A percentile compares a stretch with the other conserved stretches of the same genome.
Evolutionary conservation across 2,113 vertebrate species (phyloP).

Genomic region (Lichenostomus cassidix): DNA sequence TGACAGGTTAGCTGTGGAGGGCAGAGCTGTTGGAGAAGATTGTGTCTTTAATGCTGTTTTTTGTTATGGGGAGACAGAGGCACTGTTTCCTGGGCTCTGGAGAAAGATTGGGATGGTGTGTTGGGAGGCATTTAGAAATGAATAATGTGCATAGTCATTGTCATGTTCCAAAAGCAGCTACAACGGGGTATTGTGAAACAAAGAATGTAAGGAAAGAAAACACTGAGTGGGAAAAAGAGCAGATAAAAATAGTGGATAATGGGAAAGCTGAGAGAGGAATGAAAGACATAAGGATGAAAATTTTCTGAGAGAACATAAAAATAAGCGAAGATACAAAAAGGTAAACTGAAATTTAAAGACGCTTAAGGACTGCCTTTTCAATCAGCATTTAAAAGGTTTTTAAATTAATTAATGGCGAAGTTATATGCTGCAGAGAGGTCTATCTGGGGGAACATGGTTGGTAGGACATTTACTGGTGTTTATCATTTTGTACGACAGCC

Average conservation of each 20-base stretch:
- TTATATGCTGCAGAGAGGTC: fast-evolving
- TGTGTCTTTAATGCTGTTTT: neutral
- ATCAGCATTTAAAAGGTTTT: neutral
- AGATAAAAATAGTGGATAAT: neutral
- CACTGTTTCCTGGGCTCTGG: neutral
- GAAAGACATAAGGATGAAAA: neutral
- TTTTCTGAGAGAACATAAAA: neutral
- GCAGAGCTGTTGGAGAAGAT: neutral
- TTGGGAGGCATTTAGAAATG: neutral
- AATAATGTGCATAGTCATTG: neutral
- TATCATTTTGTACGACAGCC: neutral
- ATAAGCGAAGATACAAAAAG: neutral
- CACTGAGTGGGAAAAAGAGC: neutral
- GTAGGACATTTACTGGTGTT: neutral
- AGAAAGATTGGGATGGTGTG: neutral
- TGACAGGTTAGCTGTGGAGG: neutral
- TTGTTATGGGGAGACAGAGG: neutral
- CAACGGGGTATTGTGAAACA: neutral
- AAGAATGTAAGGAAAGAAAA: neutral
- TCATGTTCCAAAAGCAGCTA: neutral
- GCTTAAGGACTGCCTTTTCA: neutral
- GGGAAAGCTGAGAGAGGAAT: neutral
- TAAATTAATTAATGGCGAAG: neutral
- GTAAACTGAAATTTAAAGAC: neutral
- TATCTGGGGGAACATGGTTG: neutral